Conservation (phyloP, 2,113 vertebrate genomes). For the Clarias macrocephalus region DNA sequence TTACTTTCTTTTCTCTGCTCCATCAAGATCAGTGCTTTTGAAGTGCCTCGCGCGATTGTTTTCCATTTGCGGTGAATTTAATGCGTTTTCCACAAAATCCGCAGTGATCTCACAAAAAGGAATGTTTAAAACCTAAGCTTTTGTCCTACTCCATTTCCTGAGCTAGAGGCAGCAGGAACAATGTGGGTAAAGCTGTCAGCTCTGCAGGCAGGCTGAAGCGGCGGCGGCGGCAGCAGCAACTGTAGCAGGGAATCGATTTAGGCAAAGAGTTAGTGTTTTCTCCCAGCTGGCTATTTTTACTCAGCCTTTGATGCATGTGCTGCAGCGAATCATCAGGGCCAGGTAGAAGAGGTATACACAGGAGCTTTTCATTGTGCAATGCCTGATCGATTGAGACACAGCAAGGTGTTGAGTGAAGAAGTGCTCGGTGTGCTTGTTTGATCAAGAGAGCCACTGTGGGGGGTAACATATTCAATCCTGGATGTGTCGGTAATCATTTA, state of each 20-base stretch:
- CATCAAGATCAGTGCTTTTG: background rate
- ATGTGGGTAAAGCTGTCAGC: slow-evolving; percentile 44
- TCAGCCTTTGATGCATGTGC: slow-evolving; percentile 54
- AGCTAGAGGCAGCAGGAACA: slow-evolving; percentile 15
- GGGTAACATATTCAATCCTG: background rate
- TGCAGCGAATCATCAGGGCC: slow-evolving; percentile 50
- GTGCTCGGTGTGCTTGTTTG: background rate
- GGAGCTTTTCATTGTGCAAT: background rate
- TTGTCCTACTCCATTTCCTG: slow-evolving; percentile 4
- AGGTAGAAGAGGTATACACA: slow-evolving; percentile 51
- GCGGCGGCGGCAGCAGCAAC: background rate
- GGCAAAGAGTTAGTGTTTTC: slow-evolving; percentile 53
- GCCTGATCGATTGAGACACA: slow-evolving; percentile 5
- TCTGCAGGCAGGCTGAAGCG: slow-evolving; percentile 50
- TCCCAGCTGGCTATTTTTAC: slow-evolving; percentile 53
- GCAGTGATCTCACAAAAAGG: background rate
- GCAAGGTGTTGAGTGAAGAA: background rate
- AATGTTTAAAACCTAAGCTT: background rate
- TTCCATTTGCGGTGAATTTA: background rate
- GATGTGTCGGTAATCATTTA: background rate
- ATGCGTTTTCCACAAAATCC: background rate
- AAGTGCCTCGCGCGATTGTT: background rate
- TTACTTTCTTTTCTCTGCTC: background rate
- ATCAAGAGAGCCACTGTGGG: background rate
- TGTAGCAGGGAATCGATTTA: slow-evolving; percentile 51